Evolutionary conservation across 2,888 invertebrate species (phyloP).

Genomic region (Ectemnius cavifrons): DNA sequence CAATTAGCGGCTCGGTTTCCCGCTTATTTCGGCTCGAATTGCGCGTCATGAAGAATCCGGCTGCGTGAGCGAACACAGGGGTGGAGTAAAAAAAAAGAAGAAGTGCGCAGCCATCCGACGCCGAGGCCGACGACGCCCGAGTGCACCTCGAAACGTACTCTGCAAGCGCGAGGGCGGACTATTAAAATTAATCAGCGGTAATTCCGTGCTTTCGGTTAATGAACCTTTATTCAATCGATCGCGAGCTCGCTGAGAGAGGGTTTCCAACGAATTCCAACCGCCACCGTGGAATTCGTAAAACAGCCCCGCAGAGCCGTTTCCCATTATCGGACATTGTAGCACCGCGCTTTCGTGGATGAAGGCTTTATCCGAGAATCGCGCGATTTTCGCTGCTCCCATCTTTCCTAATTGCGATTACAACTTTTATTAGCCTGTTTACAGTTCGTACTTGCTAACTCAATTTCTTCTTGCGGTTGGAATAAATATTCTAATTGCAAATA

Average conservation of each 20-base stretch:
- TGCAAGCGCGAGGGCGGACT: not conserved
- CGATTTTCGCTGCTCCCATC: too few species aligned
- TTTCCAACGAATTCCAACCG: not conserved
- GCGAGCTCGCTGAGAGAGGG: not conserved
- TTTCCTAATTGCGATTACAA: too few species aligned
- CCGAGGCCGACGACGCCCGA: not conserved
- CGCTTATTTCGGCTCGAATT: conserved; percentile 44
- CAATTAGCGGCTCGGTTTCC: conserved; percentile 51
- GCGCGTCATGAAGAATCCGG: conserved; percentile 37
- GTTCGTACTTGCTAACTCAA: too few species aligned
- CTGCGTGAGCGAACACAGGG: conserved; percentile 24
- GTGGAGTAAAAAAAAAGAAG: conserved; percentile 16
- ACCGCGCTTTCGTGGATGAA: too few species aligned
- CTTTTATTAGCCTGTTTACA: too few species aligned
- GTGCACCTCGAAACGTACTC: too few species aligned
- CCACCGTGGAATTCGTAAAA: too few species aligned
- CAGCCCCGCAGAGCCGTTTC: too few species aligned
- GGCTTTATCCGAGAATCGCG: too few species aligned
- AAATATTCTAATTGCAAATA: too few species aligned
- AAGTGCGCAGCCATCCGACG: not conserved
- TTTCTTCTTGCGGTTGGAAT: too few species aligned
- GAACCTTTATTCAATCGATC: conserved; percentile 30
- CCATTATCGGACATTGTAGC: too few species aligned
- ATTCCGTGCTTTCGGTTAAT: conserved; percentile 30
- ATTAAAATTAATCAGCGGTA: conserved; percentile 42